Conservation (phyloP, 1,140 invertebrate species). For the Ceratina japonica region DNA sequence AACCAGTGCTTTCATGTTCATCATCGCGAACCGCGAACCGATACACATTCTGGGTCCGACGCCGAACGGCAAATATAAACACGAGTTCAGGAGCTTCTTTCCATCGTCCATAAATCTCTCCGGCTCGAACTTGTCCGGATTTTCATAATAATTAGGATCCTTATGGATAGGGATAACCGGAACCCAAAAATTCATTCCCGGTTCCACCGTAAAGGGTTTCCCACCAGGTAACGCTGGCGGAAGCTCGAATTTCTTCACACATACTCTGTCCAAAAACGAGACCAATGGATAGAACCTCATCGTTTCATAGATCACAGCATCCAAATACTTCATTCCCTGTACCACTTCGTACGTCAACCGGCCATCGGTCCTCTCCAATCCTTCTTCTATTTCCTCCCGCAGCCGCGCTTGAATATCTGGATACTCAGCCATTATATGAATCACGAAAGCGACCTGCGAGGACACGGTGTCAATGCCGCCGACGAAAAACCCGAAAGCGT, state of each 20-base stretch:
- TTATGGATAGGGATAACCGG: constrained; percentile 81
- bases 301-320: constrained; percentile 80
- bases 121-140: constrained; percentile 82
- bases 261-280: constrained; percentile 77
- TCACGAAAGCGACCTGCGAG: constrained; percentile 72
- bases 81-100: constrained; percentile 39
- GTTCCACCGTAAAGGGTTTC: constrained; percentile 66
- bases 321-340: constrained; percentile 76
- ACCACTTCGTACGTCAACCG: constrained; percentile 74
- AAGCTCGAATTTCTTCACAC: constrained; percentile 79
- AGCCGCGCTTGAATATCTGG: constrained; percentile 81
- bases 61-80: constrained; percentile 39
- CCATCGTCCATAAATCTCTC: constrained; percentile 80
- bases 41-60: constrained; percentile 55
- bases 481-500: constrained; percentile 79
- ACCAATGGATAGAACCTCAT: constrained; percentile 81
- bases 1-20: constrained; percentile 42
- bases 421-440: constrained; percentile 80
- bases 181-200: constrained; percentile 74
- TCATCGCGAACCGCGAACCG: constrained; percentile 69
- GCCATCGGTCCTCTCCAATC: constrained; percentile 69
- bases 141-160: constrained; percentile 81
- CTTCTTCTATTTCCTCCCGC: constrained; percentile 80
- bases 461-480: constrained; percentile 82
- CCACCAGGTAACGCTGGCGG: constrained; percentile 53